Evolutionary conservation across 2,113 vertebrate genomes (phyloP), one percentile per base, ranked within the genome.

Genomic region (Pithys albifrons): DNA sequence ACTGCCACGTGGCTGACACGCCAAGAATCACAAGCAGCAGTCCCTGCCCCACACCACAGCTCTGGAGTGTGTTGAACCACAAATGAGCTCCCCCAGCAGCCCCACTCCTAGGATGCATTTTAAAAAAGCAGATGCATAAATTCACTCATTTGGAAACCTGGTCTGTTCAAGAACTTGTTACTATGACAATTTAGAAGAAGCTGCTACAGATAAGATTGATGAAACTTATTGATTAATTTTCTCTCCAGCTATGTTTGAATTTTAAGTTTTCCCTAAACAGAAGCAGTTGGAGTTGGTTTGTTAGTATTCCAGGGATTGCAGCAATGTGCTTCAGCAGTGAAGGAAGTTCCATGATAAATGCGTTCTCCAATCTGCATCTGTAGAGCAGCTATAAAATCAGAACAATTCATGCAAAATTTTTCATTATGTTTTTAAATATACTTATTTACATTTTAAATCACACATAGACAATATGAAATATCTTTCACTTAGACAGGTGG

Each of bases 401-500:
- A 98, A 97, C 97, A 98, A 98, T 97, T 97, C 97, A 97, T 97
- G 97, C 97, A 98, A 98, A 98, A 96, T 74, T 97, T 98, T 98
- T 97, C 96, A 97, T 98, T 97, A 97, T 64, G 85, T 97, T 98
- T 98, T 97, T 98, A 98, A 98, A 98, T 96, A 98, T 94, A 98
- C 98, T 98, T 98, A 98, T 98, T 98, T 98, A 98, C 98, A 98
- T 98, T 98, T 98, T 98, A 98, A 98, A 98, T 98, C 97, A 98
- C 94, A 95, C 95, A 94, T 74, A 97, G 97, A 98, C 98, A 98
- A 97, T 97, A 97, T 96, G 96, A 98, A 98, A 96, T 97, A 98
- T 98, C 95, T 97, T 97, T 98, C 97, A 97, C 91, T 98, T 95
- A 97, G 98, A 98, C 98, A 98, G 98, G 98, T 98, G 97, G 95